phyloP scores from a whole-genome alignment of 2,888 invertebrate species.

The Amorpha juglandis region DNA sequence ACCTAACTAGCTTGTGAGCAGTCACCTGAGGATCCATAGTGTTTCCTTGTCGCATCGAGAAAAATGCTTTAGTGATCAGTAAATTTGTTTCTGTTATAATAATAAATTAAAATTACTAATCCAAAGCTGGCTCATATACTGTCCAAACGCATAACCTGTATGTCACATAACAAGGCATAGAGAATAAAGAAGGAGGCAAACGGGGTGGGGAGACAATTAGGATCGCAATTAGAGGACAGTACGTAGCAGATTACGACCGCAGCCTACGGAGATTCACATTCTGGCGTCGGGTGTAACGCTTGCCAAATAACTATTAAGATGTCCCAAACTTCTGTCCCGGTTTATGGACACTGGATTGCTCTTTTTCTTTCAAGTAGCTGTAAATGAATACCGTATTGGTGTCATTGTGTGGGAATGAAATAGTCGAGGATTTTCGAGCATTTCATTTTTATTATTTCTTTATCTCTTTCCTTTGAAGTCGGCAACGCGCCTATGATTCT shows the following conservation, averaged over 20 bases:
- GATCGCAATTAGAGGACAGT: conserved; percentile 83
- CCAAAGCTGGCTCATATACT: neutral
- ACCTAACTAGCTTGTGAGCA: too few species aligned
- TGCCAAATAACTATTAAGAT: conserved; percentile 81
- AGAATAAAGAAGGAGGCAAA: conserved; percentile 61
- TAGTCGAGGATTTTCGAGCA: neutral
- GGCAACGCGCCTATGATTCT: too few species aligned
- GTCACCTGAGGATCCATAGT: too few species aligned
- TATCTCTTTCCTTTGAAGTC: too few species aligned
- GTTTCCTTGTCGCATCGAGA: too few species aligned
- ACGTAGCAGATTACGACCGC: conserved; percentile 79
- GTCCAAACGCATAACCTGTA: conserved; percentile 31
- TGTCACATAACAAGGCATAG: conserved; percentile 46
- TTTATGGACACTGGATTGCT: conserved; percentile 27
- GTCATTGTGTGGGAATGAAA: neutral
- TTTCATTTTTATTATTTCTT: too few species aligned
- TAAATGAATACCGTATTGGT: conserved; percentile 5
- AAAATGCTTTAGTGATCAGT: too few species aligned
- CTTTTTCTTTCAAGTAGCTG: conserved; percentile 18
- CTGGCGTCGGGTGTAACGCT: conserved; percentile 70
- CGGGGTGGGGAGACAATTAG: conserved; percentile 71
- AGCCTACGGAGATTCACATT: conserved; percentile 70
- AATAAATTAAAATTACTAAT: too few species aligned
- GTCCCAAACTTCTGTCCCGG: conserved; percentile 40
- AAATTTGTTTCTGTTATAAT: too few species aligned